Percentiles rank a stretch among this genome's conserved stretches.
Conservation (phyloP, 2,888 invertebrate genomes). For the Incurvaria masculella region DNA sequence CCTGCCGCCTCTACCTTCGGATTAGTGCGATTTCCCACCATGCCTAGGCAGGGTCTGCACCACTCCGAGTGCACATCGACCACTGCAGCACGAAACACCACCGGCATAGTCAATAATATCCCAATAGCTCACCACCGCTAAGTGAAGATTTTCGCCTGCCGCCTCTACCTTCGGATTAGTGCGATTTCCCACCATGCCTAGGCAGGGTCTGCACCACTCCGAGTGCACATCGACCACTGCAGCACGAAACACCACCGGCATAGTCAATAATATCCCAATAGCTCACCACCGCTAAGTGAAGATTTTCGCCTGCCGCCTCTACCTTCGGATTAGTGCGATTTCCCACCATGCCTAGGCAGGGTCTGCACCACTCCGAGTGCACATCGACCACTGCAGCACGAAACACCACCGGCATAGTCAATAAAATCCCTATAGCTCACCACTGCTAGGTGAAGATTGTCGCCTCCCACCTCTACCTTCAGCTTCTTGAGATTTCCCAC, state of each 20-base stretch:
- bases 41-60: too few relatives aligned
- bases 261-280: too few relatives aligned
- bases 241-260: too few relatives aligned
- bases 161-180: slow-evolving; percentile 82
- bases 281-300: slow-evolving; percentile 75
- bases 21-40: too few relatives aligned
- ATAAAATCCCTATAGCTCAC: too few relatives aligned
- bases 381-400: slow-evolving; percentile 72
- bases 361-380: slow-evolving; percentile 91
- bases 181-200: slow-evolving; percentile 85
- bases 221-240: slow-evolving; percentile 86
- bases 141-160: slow-evolving; percentile 76
- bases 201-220: slow-evolving; percentile 90
- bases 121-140: slow-evolving; percentile 74
- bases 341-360: slow-evolving; percentile 80
- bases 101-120: too few relatives aligned
- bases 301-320: slow-evolving; percentile 79
- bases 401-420: background rate
- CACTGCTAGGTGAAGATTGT: slow-evolving; percentile 72
- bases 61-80: too few relatives aligned
- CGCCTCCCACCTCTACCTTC: slow-evolving; percentile 85
- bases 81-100: too few relatives aligned
- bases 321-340: slow-evolving; percentile 80
- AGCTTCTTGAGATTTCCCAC: slow-evolving; percentile 78
- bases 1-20: too few relatives aligned